Percentiles rank a stretch among this genome's conserved stretches.
Conservation (phyloP, 1,140 invertebrate genomes). For the Aphelinus certus region DNA sequence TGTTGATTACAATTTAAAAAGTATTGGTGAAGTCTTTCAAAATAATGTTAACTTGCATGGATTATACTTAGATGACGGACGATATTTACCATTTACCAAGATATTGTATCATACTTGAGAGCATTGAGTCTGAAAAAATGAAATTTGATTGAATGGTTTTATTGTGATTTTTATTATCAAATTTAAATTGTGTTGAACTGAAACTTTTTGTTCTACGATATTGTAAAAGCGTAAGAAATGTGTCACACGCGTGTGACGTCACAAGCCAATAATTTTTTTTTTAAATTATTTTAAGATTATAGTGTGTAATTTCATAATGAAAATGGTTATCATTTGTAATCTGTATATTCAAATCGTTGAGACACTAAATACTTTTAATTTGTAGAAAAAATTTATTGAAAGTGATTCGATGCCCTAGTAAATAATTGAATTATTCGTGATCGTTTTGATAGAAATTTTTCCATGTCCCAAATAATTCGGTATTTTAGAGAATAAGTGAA, state of each 20-base stretch:
- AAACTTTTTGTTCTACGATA: slow-evolving; percentile 25
- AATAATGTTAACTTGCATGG: slow-evolving; percentile 24
- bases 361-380: slow-evolving; percentile 30
- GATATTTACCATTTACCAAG: slow-evolving; percentile 40
- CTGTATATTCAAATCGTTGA: slow-evolving; percentile 37
- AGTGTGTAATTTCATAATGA: slow-evolving; percentile 26
- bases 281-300: too few relatives aligned
- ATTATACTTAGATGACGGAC: slow-evolving; percentile 32
- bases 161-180: slow-evolving; percentile 40
- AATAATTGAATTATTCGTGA: slow-evolving; percentile 29
- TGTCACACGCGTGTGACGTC: slow-evolving; percentile 22
- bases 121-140: slow-evolving; percentile 36
- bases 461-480: slow-evolving; percentile 32
- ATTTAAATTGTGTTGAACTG: slow-evolving; percentile 35
- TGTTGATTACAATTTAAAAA: neutral
- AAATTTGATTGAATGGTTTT: too few relatives aligned
- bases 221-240: slow-evolving; percentile 5
- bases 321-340: slow-evolving; percentile 39
- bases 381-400: slow-evolving; percentile 26
- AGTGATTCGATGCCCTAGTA: slow-evolving; percentile 31
- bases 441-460: slow-evolving; percentile 38
- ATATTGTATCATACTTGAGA: slow-evolving; percentile 43
- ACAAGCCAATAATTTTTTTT: slow-evolving; percentile 28
- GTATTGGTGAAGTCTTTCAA: slow-evolving; percentile 16
- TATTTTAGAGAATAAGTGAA: slow-evolving; percentile 36